Evolutionary conservation across 1,140 invertebrate species (phyloP).

Genomic region (Antheraea pernyi): DNA sequence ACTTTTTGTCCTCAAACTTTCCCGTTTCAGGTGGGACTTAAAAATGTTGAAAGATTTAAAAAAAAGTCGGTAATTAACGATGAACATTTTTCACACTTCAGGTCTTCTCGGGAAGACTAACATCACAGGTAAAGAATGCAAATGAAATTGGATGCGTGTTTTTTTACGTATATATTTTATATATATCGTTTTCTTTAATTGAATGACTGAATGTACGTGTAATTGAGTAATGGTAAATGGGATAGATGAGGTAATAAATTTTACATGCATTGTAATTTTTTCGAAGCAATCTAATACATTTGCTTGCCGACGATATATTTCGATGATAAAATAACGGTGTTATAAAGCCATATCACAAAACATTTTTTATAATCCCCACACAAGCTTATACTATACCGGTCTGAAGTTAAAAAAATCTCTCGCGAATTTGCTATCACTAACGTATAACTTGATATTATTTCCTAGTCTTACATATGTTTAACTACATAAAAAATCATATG

Average conservation of each 20-base stretch:
- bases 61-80: slow-evolving; percentile 68
- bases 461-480: too few species aligned
- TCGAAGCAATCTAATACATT: neutral
- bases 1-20: slow-evolving; percentile 69
- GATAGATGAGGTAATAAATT: slow-evolving; percentile 26
- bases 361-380: too few species aligned
- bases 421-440: too few species aligned
- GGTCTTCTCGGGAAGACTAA: slow-evolving; percentile 81
- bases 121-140: slow-evolving; percentile 75
- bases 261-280: slow-evolving; percentile 7
- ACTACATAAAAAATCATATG: too few species aligned
- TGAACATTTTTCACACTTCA: slow-evolving; percentile 78
- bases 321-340: too few species aligned
- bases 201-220: slow-evolving; percentile 55
- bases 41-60: slow-evolving; percentile 56
- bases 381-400: too few species aligned
- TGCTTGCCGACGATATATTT: too few species aligned
- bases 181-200: slow-evolving; percentile 28
- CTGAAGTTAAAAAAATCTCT: too few species aligned
- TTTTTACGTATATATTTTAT: neutral
- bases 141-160: slow-evolving; percentile 23
- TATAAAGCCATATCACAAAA: too few species aligned
- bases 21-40: slow-evolving; percentile 75
- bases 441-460: too few species aligned
- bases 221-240: slow-evolving; percentile 4